Base-by-base conservation (phyloP, 1,140 invertebrate species). In the Mya arenaria region DNA sequence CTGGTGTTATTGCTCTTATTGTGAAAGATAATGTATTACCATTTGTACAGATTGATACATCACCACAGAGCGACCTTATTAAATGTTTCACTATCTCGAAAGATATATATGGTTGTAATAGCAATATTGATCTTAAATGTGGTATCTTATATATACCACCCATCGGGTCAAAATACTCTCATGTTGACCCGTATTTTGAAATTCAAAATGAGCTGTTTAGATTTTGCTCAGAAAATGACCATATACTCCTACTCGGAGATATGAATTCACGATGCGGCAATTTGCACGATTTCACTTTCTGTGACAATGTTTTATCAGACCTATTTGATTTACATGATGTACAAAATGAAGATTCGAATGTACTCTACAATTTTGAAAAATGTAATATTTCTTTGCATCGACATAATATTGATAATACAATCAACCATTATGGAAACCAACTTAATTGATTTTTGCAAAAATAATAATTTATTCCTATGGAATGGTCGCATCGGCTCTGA, bases 1-100 rank as follows among this genome's bases (percentile, higher is more conserved):
- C 79, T 28, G 79, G 79, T 44, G 79, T 68, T 28, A 63, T 82
- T 0, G 39, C 69, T 1, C 17, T 82, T 8, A 44, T 39, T 32
- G 36, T 73, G 36, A 82, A 74, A 66, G 39, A 65, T 25, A 15
- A 1, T 1, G 37, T 62, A 34, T n/a, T 23, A 66, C 63, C 44
- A 6, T 72, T 8, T 73, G 37, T 82, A 55, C 25, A 28, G 25
- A 15, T 73, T 1, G 55, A 65, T 13, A 19, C 48, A 0, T 32
- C 4, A 19, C 28, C 39, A 10, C 32, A 36, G 34, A n/a, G 32
- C n/a, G 62, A 58, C 55, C 13, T 73, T 0, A 25, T 82, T n/a
- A 34, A 37, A 41, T 74, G 72, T 19, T 73, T 73, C 58, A 62
- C 39, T 25, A 62, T 48, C 1, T 65, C 41, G 32, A 55, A 55